A percentile compares a stretch with the other conserved stretches of the same genome.
These are phyloP conservation scores for Dynastes grantii DNA, from an alignment of 2,888 invertebrate genomes.

Conservation along the genomic window DNA sequence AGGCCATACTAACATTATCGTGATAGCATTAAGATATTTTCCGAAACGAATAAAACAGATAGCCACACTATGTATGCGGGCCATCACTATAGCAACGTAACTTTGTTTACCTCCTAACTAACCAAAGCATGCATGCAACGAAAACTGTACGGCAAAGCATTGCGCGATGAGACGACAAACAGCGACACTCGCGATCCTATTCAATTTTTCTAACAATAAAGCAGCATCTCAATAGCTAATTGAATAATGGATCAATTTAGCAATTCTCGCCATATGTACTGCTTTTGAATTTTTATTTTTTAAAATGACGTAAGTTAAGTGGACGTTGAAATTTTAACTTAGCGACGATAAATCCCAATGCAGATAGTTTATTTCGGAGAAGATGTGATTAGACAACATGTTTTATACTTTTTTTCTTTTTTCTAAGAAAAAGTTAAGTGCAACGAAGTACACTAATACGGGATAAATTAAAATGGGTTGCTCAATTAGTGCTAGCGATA, in stretches of 20 bases:
- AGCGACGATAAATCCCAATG: neutral
- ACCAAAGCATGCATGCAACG: conserved; percentile 30
- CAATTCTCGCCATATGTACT: conserved; percentile 22
- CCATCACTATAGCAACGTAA: conserved; percentile 46
- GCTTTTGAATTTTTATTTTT: conserved; percentile 9
- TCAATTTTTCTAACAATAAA: conserved; percentile 14
- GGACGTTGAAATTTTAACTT: conserved; percentile 13
- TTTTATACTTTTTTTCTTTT: neutral
- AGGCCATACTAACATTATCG: neutral
- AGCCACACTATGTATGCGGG: conserved; percentile 19
- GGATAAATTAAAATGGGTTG: conserved; percentile 55
- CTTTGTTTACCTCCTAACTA: conserved; percentile 47
- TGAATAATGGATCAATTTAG: conserved; percentile 44
- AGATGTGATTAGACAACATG: conserved; percentile 6
- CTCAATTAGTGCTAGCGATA: conserved; percentile 56
- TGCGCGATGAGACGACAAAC: conserved; percentile 16
- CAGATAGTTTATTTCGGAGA: neutral
- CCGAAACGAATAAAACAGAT: neutral
- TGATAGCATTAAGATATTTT: conserved; percentile 40
- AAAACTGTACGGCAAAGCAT: conserved; percentile 18
- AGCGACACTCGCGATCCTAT: neutral
- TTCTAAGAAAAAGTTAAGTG: neutral
- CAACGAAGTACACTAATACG: neutral
- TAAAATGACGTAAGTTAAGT: conserved; percentile 21
- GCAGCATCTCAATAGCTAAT: conserved; percentile 12